Evolutionary conservation across 2,113 vertebrate species (phyloP).

Genomic region (Alligator sinensis): DNA sequence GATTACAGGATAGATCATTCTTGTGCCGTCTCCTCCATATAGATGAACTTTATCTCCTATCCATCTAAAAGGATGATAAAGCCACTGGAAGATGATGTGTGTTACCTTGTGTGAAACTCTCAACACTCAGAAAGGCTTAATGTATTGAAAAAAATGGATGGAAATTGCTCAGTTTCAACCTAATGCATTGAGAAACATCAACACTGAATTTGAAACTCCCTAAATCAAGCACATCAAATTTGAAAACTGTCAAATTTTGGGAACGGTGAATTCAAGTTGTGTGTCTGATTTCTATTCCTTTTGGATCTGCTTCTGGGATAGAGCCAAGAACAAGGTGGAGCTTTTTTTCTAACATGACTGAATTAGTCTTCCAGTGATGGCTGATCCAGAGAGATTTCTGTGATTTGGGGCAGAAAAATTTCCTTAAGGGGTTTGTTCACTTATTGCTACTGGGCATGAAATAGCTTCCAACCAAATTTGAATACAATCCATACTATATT

Average conservation of each 20-base stretch:
- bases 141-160: not conserved
- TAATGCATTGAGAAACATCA: not conserved
- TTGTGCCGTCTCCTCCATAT: not conserved
- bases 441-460: not conserved
- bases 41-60: not conserved
- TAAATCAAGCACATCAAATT: not conserved
- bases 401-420: not conserved
- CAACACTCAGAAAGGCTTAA: not conserved
- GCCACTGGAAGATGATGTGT: not conserved
- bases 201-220: not conserved
- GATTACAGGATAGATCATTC: not conserved
- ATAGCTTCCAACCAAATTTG: not conserved
- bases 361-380: not conserved
- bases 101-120: not conserved
- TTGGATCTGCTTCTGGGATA: not conserved
- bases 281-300: not conserved
- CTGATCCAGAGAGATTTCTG: not conserved
- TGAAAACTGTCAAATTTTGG: not conserved
- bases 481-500: not conserved
- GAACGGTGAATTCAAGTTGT: not conserved
- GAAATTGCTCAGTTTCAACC: not conserved
- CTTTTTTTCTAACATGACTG: not conserved
- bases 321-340: not conserved
- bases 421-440: not conserved
- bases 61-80: accelerated